Percentiles rank a stretch among this genome's conserved stretches.
phyloP scores from a whole-genome alignment of 2,797 vertebrate species.

The Sphaeramia orbicularis region DNA sequence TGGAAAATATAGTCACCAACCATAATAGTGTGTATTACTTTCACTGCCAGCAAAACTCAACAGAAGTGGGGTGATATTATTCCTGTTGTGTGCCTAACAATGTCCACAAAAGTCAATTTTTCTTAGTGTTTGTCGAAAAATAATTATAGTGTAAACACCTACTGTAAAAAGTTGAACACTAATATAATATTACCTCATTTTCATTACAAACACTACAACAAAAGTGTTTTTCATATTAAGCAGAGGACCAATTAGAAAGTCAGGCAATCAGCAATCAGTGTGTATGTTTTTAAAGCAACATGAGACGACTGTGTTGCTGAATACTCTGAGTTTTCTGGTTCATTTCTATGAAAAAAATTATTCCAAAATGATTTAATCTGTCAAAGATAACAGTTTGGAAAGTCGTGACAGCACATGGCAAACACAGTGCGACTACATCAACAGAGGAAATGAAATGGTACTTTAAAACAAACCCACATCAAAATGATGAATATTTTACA shows the following conservation, averaged over 20 bases:
- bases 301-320: background rate
- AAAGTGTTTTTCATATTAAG: background rate
- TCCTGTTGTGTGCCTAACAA: no score
- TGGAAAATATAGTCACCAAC: background rate
- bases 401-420: no score
- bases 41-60: background rate
- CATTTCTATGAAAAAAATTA: no score
- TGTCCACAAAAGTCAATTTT: no score
- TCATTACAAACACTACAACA: background rate
- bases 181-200: background rate
- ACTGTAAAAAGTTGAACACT: background rate
- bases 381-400: background rate
- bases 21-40: background rate
- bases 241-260: background rate
- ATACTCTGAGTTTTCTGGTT: no score
- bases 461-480: background rate
- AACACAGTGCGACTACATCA: background rate
- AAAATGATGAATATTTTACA: background rate
- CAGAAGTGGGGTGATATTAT: no score
- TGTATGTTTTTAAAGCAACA: background rate
- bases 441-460: background rate
- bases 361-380: no score
- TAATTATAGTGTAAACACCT: background rate
- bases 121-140: background rate
- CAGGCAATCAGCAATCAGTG: background rate